Evolutionary conservation across 1,140 invertebrate genomes (phyloP).

Genomic region (Hylyphantes graminicola): DNA sequence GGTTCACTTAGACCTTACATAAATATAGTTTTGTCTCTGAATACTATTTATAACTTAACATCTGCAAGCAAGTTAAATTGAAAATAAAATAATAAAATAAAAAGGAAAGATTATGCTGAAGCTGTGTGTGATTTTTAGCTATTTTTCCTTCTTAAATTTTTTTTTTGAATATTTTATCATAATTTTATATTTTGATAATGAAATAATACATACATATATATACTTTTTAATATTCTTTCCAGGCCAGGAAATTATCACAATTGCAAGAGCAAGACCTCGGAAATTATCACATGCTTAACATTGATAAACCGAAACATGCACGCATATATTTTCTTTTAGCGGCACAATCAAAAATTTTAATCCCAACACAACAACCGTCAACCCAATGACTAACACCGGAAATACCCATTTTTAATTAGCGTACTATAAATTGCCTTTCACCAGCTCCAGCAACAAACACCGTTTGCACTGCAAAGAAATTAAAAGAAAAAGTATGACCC

Average conservation of each 20-base stretch:
- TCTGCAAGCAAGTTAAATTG: no score
- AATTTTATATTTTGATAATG: constrained; percentile 16
- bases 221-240: constrained; percentile 42
- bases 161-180: constrained; percentile 16
- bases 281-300: constrained; percentile 60
- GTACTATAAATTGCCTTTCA: constrained; percentile 1
- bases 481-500: constrained; percentile 27
- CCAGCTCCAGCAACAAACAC: constrained; percentile 13
- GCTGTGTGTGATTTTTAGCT: constrained; percentile 3
- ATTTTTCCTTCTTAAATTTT: constrained; percentile 11
- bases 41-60: no score
- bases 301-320: constrained; percentile 33
- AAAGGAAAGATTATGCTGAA: no score
- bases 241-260: constrained; percentile 60
- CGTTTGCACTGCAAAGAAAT: constrained; percentile 16
- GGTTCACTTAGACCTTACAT: no score
- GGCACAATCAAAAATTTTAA: constrained; percentile 33
- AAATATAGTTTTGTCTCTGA: no score
- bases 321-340: constrained; percentile 24
- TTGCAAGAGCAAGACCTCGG: constrained; percentile 52
- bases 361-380: constrained; percentile 37
- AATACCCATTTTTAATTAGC: background rate
- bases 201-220: constrained; percentile 50
- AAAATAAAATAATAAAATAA: no score
- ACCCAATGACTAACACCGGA: constrained; percentile 43